phyloP scores from a whole-genome alignment of 92 coral and sea anemone genomes.

The Porites divaricata region DNA sequence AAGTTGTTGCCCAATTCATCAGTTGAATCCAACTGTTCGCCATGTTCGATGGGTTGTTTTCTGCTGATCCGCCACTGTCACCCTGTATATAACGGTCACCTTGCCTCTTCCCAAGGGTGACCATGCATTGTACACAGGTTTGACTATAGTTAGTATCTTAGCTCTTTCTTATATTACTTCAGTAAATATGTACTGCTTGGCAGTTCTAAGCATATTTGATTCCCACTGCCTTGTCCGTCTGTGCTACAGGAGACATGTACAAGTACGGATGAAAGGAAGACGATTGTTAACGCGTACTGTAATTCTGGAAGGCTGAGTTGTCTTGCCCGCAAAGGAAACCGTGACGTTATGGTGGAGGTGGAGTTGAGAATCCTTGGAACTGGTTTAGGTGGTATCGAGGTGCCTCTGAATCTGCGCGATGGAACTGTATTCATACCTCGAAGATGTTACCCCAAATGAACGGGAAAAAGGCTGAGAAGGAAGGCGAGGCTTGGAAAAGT shows the following conservation, averaged over 20 bases:
- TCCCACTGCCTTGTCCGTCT: conserved; percentile 42
- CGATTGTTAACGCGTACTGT: conserved; percentile 63
- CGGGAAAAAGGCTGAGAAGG: conserved; percentile 64
- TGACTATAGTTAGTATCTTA: background rate
- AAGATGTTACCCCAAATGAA: conserved; percentile 65
- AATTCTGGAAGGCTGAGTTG: conserved; percentile 75
- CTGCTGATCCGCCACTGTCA: too few relatives aligned
- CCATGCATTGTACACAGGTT: too few relatives aligned
- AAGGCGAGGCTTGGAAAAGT: conserved; percentile 64
- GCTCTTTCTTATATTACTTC: background rate
- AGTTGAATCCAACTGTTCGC: too few relatives aligned
- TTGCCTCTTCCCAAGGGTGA: too few relatives aligned
- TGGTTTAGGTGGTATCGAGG: conserved; percentile 4
- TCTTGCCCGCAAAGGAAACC: conserved; percentile 89
- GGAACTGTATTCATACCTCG: conserved; percentile 69
- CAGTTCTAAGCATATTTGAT: conserved; percentile 12
- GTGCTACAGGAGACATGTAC: conserved; percentile 74
- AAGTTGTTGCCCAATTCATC: too few relatives aligned
- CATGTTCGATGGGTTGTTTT: too few relatives aligned
- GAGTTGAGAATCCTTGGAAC: conserved; percentile 42
- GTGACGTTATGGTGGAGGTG: conserved; percentile 70
- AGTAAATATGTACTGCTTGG: background rate
- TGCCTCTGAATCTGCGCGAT: conserved; percentile 47
- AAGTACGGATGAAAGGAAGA: conserved; percentile 92
- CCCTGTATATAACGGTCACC: too few relatives aligned